A percentile compares a stretch with the other conserved stretches of the same genome.
These are phyloP conservation scores for Heterohyrax brucei DNA, from an alignment of 2,797 vertebrate species.

Conservation along the genomic window DNA sequence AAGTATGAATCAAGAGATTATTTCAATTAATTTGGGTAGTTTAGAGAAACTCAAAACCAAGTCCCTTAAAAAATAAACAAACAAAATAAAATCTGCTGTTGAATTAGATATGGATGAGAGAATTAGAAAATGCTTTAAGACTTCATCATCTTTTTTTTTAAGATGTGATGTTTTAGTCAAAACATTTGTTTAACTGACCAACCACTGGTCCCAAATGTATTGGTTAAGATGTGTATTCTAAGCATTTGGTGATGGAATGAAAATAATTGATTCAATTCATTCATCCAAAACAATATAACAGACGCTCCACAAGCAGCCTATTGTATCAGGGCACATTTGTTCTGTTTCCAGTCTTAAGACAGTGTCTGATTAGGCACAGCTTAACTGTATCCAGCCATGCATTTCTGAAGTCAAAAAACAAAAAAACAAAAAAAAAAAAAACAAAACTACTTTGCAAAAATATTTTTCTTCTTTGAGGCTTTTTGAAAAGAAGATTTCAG, in stretches of 20 bases:
- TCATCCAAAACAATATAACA: slow-evolving; percentile 64
- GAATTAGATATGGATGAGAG: background rate
- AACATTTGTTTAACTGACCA: slow-evolving; percentile 24
- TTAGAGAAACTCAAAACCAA: slow-evolving; percentile 20
- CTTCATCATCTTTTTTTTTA: background rate
- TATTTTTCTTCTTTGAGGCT: background rate
- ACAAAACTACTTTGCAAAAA: slow-evolving; percentile 34
- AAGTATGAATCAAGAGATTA: background rate
- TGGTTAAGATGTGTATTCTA: background rate
- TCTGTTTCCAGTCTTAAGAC: slow-evolving; percentile 57
- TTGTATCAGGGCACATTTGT: slow-evolving; percentile 42
- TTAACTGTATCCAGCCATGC: slow-evolving; percentile 26
- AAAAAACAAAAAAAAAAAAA: slow-evolving; percentile 10
- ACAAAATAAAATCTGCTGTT: background rate
- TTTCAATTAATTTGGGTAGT: slow-evolving; percentile 16
- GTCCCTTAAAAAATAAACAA: slow-evolving; percentile 29
- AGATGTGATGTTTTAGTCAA: slow-evolving; percentile 9
- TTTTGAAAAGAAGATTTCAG: slow-evolving; percentile 3
- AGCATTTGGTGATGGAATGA: slow-evolving; percentile 57
- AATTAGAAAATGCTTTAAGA: slow-evolving; percentile 32
- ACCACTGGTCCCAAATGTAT: background rate
- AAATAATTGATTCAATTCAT: slow-evolving; percentile 67
- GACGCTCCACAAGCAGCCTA: slow-evolving; percentile 1
- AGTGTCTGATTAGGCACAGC: slow-evolving; percentile 42
- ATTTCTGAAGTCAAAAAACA: slow-evolving; percentile 44